Evolutionary conservation across 2,888 invertebrate species (phyloP).

Genomic region (Anagyrus pseudococci): DNA sequence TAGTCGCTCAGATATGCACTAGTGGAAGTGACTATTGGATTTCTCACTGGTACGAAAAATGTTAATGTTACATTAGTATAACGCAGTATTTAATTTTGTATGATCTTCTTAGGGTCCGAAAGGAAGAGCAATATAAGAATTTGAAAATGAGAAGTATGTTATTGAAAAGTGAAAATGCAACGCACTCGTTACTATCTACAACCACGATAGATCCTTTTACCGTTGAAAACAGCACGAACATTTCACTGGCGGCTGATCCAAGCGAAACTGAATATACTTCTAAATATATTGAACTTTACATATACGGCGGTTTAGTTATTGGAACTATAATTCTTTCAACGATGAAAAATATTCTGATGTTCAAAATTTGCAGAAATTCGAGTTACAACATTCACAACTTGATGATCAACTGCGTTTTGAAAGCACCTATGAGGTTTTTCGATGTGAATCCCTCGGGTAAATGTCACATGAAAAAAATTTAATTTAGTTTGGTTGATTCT

Average conservation of each 20-base stretch:
- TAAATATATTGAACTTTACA: slow-evolving; percentile 45
- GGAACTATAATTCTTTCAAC: slow-evolving; percentile 69
- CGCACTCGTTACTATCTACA: no score
- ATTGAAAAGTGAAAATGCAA: no score
- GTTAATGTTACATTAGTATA: not conserved
- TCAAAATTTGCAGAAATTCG: slow-evolving; percentile 76
- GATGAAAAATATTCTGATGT: slow-evolving; percentile 73
- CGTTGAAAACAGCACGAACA: not conserved
- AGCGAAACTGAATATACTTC: not conserved
- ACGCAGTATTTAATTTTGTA: not conserved
- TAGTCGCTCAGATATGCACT: slow-evolving; percentile 73
- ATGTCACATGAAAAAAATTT: no score
- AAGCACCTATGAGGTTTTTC: slow-evolving; percentile 83
- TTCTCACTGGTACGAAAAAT: slow-evolving; percentile 71
- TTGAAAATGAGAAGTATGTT: no score
- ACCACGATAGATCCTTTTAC: no score
- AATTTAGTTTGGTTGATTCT: no score
- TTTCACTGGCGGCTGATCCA: not conserved
- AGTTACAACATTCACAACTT: slow-evolving; percentile 77
- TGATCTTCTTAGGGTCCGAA: slow-evolving; percentile 10
- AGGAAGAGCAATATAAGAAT: slow-evolving; percentile 20
- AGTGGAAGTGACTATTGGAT: slow-evolving; percentile 81
- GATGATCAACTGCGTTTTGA: slow-evolving; percentile 79
- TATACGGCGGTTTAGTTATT: slow-evolving; percentile 69
- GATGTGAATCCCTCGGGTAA: slow-evolving; percentile 83